These are phyloP conservation scores for Aporophyla nigra DNA, from an alignment of 2,888 invertebrate species.

Conservation along the genomic window DNA sequence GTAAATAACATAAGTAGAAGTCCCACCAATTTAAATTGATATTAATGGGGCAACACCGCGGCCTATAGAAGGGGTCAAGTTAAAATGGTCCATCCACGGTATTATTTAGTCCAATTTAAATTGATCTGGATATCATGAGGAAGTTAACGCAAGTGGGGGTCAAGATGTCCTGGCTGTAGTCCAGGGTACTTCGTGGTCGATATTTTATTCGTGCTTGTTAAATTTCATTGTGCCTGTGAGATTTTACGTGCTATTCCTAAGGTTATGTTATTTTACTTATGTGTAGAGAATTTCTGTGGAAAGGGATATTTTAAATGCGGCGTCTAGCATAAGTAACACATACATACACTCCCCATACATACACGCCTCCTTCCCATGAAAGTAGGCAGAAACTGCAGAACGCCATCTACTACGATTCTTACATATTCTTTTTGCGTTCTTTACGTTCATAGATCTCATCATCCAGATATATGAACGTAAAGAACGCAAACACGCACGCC, in stretches of 20 bases:
- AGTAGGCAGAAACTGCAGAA: too few relatives aligned
- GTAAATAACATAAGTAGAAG: conserved; percentile 75
- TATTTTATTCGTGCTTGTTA: conserved; percentile 88
- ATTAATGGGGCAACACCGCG: conserved; percentile 25
- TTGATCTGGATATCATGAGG: conserved; percentile 34
- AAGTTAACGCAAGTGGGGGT: conserved; percentile 45
- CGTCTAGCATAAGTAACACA: not conserved
- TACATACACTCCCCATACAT: too few relatives aligned
- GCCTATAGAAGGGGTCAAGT: conserved; percentile 32
- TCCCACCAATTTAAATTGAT: conserved; percentile 50
- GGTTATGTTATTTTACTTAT: conserved; percentile 74
- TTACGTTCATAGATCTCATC: too few relatives aligned
- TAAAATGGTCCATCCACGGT: conserved; percentile 36
- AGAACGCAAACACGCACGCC: too few relatives aligned
- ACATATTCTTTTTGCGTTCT: too few relatives aligned
- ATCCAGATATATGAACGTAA: too few relatives aligned
- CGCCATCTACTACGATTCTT: too few relatives aligned
- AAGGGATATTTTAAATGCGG: conserved; percentile 2
- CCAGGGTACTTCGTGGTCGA: conserved; percentile 81
- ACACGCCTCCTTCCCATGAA: too few relatives aligned
- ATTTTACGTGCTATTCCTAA: conserved; percentile 78
- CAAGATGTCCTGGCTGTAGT: conserved; percentile 67
- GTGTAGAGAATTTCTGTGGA: conserved; percentile 52
- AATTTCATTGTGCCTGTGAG: conserved; percentile 80
- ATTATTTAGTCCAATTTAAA: conserved; percentile 54